Conservation (phyloP, 2,797 vertebrate genomes). For the Geotrypetes seraphini region DNA sequence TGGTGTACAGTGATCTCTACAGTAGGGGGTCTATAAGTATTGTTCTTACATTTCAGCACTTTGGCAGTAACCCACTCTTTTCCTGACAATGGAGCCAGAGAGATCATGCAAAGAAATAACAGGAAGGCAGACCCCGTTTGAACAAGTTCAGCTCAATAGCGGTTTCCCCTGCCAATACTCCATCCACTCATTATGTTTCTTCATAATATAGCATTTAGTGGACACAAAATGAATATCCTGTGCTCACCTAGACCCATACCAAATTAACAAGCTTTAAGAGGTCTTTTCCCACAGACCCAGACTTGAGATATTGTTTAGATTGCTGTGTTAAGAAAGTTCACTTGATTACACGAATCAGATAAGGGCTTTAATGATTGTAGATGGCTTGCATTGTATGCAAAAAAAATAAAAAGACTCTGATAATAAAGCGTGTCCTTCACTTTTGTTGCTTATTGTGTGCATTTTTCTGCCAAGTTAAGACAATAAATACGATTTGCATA, state of each 20-base stretch:
- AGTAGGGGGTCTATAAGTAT: not conserved
- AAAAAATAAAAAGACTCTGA: too few species aligned
- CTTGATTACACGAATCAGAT: not conserved
- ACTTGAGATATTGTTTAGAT: not conserved
- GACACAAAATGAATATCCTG: not conserved
- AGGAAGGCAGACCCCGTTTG: conserved; percentile 3
- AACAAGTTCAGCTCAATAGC: not conserved
- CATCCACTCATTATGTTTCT: not conserved
- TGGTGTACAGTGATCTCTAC: conserved; percentile 3
- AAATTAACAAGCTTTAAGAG: not conserved
- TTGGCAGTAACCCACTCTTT: not conserved
- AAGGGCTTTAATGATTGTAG: too few species aligned
- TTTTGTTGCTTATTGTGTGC: too few species aligned
- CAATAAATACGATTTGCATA: too few species aligned
- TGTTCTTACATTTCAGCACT: conserved; percentile 15
- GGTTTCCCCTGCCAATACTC: not conserved
- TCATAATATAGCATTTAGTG: not conserved
- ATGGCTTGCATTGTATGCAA: too few species aligned
- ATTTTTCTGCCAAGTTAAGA: too few species aligned
- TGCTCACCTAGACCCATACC: not conserved
- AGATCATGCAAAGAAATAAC: not conserved
- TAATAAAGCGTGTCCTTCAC: too few species aligned
- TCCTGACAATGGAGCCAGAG: not conserved
- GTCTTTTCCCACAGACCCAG: not conserved
- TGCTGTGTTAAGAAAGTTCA: not conserved